Evolutionary conservation across 2,113 vertebrate genomes (phyloP).

Genomic region (Hypomesus transpacificus): DNA sequence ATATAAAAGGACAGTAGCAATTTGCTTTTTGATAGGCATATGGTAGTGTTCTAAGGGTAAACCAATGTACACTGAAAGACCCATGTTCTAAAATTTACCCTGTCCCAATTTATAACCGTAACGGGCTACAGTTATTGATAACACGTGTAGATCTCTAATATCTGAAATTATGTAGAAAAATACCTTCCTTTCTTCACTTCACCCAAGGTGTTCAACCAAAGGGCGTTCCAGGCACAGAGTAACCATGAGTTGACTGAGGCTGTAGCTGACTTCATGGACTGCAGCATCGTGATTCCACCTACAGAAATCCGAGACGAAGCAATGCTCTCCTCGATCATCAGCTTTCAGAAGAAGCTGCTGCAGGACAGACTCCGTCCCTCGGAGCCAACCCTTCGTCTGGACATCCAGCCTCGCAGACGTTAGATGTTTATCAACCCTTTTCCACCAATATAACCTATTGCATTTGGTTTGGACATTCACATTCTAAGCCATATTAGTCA

Average conservation of each 20-base stretch:
- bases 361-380: slow-evolving; percentile 68
- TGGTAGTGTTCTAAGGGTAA: no score
- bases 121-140: no score
- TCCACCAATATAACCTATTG: neutral
- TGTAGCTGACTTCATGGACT: slow-evolving; percentile 82
- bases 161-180: no score
- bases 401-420: slow-evolving; percentile 57
- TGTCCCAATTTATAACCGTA: no score
- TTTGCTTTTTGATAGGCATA: no score
- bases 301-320: slow-evolving; percentile 72
- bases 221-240: slow-evolving; percentile 72
- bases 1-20: no score
- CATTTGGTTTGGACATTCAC: no score
- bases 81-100: no score
- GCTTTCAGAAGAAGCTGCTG: slow-evolving; percentile 83
- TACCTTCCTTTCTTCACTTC: neutral
- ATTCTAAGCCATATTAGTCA: no score
- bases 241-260: slow-evolving; percentile 68
- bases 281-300: slow-evolving; percentile 88
- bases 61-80: no score
- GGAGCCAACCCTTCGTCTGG: slow-evolving; percentile 19
- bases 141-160: no score
- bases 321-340: slow-evolving; percentile 76
- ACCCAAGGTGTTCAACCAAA: slow-evolving; percentile 81
- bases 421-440: neutral